A percentile compares a stretch with the other conserved stretches of the same genome.
Conservation (phyloP, 2,797 vertebrate species). For the Oreonectes daqikongensis region DNA sequence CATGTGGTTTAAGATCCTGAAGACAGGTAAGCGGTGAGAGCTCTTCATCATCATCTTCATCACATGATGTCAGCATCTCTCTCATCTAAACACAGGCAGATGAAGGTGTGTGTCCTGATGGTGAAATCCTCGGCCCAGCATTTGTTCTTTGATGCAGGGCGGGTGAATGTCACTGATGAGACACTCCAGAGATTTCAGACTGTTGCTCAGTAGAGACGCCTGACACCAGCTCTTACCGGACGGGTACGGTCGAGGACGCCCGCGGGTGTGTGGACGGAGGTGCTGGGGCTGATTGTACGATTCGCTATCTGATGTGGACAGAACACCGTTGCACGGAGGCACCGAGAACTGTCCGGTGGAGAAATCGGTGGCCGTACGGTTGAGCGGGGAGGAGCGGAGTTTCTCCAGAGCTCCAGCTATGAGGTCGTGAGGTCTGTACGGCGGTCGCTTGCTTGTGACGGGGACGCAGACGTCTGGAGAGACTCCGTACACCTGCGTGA, state of each 20-base stretch:
- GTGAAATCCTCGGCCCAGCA: constrained; percentile 96
- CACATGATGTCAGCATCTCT: too few relatives aligned
- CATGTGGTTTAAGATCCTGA: too few relatives aligned
- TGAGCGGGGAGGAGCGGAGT: too few relatives aligned
- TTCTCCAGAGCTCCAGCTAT: too few relatives aligned
- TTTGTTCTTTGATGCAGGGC: constrained; percentile 97
- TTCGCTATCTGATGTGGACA: constrained; percentile 88
- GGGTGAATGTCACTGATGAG: constrained; percentile 98
- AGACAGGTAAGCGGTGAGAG: too few relatives aligned
- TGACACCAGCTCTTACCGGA: constrained; percentile 85
- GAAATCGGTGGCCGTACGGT: too few relatives aligned
- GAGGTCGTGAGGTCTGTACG: constrained; percentile 76
- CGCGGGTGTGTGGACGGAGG: constrained; percentile 55
- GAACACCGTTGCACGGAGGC: constrained; percentile 86
- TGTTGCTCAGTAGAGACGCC: constrained; percentile 94
- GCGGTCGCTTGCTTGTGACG: constrained; percentile 63
- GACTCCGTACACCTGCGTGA: constrained; percentile 83
- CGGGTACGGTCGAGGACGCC: constrained; percentile 62
- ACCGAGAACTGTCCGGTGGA: constrained; percentile 70
- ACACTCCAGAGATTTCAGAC: constrained; percentile 97
- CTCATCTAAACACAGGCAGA: constrained; percentile 95
- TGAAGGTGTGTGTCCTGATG: constrained; percentile 93
- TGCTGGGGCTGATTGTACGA: constrained; percentile 77
- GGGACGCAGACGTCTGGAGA: constrained; percentile 81
- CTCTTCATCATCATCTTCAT: too few relatives aligned